A percentile compares a stretch with the other conserved stretches of the same genome.
phyloP scores from a whole-genome alignment of 2,113 vertebrate species.

The Centropus bengalensis region DNA sequence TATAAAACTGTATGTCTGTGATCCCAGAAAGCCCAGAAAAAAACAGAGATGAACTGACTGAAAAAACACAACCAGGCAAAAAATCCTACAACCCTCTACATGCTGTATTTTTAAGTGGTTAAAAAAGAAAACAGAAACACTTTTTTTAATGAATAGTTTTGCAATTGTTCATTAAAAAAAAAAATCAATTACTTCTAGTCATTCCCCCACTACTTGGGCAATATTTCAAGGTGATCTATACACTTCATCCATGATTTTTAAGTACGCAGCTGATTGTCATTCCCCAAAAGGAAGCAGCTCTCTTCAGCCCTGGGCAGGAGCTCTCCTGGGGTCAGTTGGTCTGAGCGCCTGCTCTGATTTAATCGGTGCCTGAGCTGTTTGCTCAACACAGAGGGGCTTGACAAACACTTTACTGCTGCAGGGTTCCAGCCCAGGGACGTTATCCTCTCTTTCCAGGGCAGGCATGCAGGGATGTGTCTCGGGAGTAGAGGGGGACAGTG shows the following conservation, averaged over 20 bases:
- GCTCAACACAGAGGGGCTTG: neutral
- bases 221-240: neutral
- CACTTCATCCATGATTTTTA: neutral
- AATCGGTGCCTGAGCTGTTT: fast-evolving
- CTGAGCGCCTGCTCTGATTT: neutral
- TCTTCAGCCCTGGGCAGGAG: neutral
- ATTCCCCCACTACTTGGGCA: neutral
- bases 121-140: neutral
- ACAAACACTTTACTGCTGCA: neutral
- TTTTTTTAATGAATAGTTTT: neutral
- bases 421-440: neutral
- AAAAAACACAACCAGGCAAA: neutral
- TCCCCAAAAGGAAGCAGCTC: neutral
- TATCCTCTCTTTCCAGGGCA: neutral
- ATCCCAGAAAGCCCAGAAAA: neutral
- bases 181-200: neutral
- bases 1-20: neutral
- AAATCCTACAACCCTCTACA: neutral
- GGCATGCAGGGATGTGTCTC: neutral
- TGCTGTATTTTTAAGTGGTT: neutral
- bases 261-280: neutral
- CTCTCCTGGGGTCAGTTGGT: neutral
- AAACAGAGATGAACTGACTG: neutral
- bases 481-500: neutral
- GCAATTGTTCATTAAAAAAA: neutral